phyloP scores from a whole-genome alignment of 2,113 vertebrate genomes.

The Menidia beryllina region DNA sequence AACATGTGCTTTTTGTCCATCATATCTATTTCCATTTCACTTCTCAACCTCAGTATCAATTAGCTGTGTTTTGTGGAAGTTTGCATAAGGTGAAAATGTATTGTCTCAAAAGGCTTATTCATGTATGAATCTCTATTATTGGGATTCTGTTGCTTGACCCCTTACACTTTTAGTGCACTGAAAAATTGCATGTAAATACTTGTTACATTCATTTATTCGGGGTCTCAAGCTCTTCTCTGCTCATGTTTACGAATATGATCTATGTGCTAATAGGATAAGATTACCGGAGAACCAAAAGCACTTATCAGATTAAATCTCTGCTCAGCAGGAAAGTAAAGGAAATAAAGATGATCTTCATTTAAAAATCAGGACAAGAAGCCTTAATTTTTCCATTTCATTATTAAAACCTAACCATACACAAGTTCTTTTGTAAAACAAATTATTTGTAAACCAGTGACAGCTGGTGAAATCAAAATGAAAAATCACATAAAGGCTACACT shows the following conservation, averaged over 20 bases:
- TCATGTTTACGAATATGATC: neutral
- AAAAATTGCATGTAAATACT: conserved; percentile 50
- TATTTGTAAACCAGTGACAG: too few species aligned
- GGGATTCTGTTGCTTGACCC: conserved; percentile 6
- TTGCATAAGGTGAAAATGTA: conserved; percentile 2
- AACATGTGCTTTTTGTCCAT: conserved; percentile 50
- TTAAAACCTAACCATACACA: too few species aligned
- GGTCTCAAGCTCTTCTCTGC: neutral
- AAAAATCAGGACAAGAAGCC: too few species aligned
- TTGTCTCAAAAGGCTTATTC: conserved; percentile 46
- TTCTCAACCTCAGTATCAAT: conserved; percentile 34
- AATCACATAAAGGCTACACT: too few species aligned
- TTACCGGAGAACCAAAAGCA: too few species aligned
- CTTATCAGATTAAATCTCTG: too few species aligned
- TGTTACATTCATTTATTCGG: conserved; percentile 27
- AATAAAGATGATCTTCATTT: too few species aligned
- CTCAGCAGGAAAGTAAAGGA: too few species aligned
- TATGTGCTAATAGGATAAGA: neutral
- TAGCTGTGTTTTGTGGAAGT: conserved; percentile 18
- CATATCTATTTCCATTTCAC: conserved; percentile 45
- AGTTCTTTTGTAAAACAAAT: too few species aligned
- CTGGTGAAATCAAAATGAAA: too few species aligned
- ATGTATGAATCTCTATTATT: conserved; percentile 17
- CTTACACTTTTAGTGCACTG: conserved; percentile 52
- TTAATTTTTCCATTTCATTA: too few species aligned